phyloP scores from a whole-genome alignment of 2,113 vertebrate genomes.

The Lophotis ruficrista region DNA sequence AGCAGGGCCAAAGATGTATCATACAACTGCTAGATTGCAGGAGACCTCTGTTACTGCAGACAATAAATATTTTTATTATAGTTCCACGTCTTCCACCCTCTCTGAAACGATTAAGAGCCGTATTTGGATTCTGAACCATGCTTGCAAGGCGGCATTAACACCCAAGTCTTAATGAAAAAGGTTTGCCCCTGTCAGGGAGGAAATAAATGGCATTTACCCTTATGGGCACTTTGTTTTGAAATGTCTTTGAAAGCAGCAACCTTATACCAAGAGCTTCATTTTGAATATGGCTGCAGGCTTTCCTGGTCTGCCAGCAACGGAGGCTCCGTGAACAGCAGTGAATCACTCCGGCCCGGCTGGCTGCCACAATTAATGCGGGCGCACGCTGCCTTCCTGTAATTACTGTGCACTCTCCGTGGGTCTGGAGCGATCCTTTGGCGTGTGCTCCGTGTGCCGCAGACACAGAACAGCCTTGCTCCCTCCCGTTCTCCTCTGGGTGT shows the following conservation, averaged over 20 bases:
- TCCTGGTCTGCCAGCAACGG: rapidly evolving
- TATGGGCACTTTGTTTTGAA: not conserved
- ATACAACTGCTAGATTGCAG: not conserved
- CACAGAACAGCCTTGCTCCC: not conserved
- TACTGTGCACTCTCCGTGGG: not conserved
- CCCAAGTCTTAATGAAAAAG: not conserved
- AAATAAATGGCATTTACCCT: not conserved
- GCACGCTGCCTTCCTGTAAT: not conserved
- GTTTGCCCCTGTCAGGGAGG: not conserved
- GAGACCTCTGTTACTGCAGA: not conserved
- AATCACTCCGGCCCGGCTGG: not conserved
- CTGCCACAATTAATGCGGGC: not conserved
- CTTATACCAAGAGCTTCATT: not conserved
- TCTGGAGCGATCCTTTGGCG: not conserved
- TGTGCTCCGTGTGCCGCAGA: not conserved
- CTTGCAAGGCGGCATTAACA: not conserved
- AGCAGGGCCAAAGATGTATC: not conserved
- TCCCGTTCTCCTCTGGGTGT: not conserved
- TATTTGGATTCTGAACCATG: not conserved
- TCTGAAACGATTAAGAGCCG: not conserved
- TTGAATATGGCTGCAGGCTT: not conserved
- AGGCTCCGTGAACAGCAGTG: not conserved
- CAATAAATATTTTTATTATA: not conserved
- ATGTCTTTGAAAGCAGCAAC: not conserved
- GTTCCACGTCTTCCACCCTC: not conserved